phyloP scores from a whole-genome alignment of 2,797 vertebrate genomes.

The Micrastur ruficollis region DNA sequence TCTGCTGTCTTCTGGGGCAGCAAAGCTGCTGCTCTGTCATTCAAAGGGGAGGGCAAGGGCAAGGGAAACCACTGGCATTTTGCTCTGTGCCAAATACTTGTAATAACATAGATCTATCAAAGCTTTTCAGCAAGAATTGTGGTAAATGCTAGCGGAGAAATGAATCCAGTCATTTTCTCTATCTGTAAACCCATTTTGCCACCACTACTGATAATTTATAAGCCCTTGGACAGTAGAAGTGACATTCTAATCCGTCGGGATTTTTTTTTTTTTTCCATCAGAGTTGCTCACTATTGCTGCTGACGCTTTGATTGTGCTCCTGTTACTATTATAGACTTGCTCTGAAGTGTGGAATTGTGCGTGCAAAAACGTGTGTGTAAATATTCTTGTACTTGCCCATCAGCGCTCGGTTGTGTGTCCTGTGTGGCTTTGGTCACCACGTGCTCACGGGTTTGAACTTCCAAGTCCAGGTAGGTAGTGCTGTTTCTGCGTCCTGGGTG shows the following conservation, averaged over 20 bases:
- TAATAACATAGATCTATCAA: not conserved
- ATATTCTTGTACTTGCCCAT: not conserved
- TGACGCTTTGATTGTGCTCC: rapidly evolving
- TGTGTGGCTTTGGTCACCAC: not conserved
- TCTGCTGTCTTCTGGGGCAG: not conserved
- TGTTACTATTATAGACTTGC: not conserved
- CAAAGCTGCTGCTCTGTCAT: not conserved
- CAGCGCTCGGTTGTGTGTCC: rapidly evolving
- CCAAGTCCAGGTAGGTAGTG: not conserved
- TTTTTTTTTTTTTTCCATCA: not conserved
- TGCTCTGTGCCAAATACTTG: not conserved
- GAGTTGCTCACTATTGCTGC: not conserved
- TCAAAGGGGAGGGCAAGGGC: not conserved
- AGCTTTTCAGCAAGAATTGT: not conserved
- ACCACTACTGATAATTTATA: not conserved
- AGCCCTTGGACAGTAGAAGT: not conserved
- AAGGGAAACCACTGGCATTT: not conserved
- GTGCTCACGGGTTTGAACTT: not conserved
- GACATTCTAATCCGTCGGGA: not conserved
- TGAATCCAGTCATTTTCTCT: not conserved
- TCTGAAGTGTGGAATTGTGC: not conserved
- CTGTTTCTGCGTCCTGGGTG: not conserved
- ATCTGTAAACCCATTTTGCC: not conserved
- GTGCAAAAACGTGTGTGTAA: not conserved
- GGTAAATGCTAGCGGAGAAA: not conserved